These are phyloP conservation scores for Apostichopus californicus DNA, from an alignment of 35 echinoderm and acorn worm genomes.

Conservation along the genomic window DNA sequence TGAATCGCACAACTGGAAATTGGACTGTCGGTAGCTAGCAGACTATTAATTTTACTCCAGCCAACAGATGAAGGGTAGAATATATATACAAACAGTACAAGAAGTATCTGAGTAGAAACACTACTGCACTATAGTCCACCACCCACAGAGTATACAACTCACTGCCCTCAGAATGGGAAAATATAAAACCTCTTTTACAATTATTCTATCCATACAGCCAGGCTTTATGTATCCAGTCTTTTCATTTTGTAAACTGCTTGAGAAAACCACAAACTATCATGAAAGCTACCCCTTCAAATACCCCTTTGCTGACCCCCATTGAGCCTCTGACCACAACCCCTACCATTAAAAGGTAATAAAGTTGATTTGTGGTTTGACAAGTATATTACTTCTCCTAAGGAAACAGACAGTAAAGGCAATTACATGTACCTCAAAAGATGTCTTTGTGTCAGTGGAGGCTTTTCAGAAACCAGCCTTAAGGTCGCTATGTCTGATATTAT, in stretches of 20 bases:
- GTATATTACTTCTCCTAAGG: not conserved
- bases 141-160: not conserved
- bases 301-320: not conserved
- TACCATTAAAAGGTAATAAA: constrained; percentile 1
- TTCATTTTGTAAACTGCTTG: not conserved
- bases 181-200: not conserved
- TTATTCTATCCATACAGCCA: not conserved
- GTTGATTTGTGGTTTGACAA: not conserved
- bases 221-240: not conserved
- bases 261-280: not conserved
- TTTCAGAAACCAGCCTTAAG: too few species aligned
- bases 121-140: not conserved
- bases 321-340: not conserved
- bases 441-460: not conserved
- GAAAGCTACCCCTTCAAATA: not conserved
- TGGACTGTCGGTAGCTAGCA: too few species aligned
- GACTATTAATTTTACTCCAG: too few species aligned
- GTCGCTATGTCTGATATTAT: too few species aligned
- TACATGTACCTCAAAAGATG: not conserved
- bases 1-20: too few species aligned
- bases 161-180: not conserved
- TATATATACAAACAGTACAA: not conserved
- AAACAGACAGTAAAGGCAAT: not conserved
- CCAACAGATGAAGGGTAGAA: too few species aligned
- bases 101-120: not conserved